phyloP scores from a whole-genome alignment of 2,113 vertebrate genomes.

The Nipponia nippon region DNA sequence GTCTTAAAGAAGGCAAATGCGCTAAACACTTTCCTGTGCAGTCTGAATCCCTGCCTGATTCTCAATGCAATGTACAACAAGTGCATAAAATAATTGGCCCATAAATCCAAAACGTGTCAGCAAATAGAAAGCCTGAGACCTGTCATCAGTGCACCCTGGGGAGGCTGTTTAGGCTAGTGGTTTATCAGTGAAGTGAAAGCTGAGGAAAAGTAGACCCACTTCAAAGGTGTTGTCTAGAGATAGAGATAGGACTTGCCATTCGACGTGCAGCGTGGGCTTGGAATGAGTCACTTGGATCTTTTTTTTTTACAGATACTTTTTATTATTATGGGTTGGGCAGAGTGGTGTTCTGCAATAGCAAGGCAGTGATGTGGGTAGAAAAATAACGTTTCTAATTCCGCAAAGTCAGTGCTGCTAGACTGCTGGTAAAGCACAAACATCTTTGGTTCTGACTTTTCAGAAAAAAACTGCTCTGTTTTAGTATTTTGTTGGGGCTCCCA shows the following conservation, averaged over 20 bases:
- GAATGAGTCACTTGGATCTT: neutral
- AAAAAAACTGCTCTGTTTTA: neutral
- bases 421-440: neutral
- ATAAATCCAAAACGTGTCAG: accelerated
- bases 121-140: neutral
- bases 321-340: neutral
- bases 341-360: neutral
- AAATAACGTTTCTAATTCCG: neutral
- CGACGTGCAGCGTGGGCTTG: neutral
- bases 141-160: neutral
- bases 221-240: neutral
- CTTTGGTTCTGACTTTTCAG: neutral
- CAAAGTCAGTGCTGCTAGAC: neutral
- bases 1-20: neutral
- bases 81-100: neutral
- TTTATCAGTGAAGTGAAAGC: neutral
- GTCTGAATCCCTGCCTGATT: neutral
- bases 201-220: neutral
- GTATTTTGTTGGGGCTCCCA: neutral
- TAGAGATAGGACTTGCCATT: neutral
- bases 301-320: neutral
- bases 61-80: accelerated
- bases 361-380: neutral
- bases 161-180: neutral
- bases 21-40: neutral